A percentile compares a stretch with the other conserved stretches of the same genome.
These are phyloP conservation scores for Sciurus niger DNA, from an alignment of 2,113 vertebrate species.

Conservation along the genomic window DNA sequence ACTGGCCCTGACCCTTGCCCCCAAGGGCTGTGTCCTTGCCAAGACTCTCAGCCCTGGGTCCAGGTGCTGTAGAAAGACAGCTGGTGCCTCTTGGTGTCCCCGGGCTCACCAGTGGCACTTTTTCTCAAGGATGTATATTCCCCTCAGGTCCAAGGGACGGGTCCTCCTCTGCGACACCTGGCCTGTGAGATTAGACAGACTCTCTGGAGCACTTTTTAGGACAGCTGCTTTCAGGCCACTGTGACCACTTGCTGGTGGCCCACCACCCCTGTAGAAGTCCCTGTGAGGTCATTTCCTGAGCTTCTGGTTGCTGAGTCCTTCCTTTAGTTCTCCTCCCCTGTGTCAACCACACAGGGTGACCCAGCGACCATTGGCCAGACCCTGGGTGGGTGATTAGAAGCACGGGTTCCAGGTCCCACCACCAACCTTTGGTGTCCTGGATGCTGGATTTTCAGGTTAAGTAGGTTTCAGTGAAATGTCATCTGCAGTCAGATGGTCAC, in stretches of 20 bases:
- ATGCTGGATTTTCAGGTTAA: neutral
- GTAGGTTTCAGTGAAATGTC: no score
- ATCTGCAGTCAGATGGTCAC: neutral
- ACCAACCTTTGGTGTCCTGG: neutral
- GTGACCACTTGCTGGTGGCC: neutral
- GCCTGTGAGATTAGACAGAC: neutral
- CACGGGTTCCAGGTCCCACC: neutral
- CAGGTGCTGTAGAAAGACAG: neutral
- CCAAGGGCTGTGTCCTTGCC: neutral
- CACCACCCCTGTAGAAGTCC: neutral
- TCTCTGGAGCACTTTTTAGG: no score
- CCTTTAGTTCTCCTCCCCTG: neutral
- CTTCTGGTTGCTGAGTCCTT: neutral
- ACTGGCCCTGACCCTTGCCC: neutral
- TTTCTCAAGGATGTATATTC: neutral
- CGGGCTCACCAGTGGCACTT: no score
- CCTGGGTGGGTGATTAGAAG: neutral
- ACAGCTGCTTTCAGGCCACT: neutral
- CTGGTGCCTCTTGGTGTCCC: neutral
- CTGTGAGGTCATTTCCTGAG: neutral
- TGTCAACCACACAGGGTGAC: neutral
- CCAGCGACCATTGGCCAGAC: neutral
- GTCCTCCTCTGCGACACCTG: neutral
- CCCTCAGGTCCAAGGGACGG: neutral
- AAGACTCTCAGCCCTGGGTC: no score